These are phyloP conservation scores for Tachysurus vachellii DNA, from an alignment of 2,113 vertebrate genomes.

Conservation along the genomic window DNA sequence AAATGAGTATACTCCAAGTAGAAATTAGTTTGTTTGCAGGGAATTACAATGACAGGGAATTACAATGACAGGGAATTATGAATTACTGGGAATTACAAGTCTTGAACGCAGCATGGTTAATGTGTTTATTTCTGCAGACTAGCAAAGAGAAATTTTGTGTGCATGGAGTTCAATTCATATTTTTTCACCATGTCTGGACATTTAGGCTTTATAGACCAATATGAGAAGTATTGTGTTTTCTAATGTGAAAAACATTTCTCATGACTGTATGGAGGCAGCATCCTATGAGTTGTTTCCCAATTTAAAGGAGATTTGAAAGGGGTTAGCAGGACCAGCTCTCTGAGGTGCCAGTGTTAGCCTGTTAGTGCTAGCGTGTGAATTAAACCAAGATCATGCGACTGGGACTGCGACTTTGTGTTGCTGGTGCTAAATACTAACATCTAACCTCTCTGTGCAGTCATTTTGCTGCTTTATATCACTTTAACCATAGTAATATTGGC, in stretches of 20 bases:
- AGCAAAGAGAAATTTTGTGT: not conserved
- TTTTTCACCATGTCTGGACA: not conserved
- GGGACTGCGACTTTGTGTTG: not conserved
- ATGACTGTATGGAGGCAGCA: not conserved
- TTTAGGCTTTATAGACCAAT: not conserved
- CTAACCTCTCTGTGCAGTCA: not conserved
- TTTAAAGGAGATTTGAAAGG: conserved; percentile 26
- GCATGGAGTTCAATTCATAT: not conserved
- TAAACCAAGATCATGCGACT: not conserved
- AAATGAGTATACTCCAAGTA: not conserved
- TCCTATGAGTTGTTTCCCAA: not conserved
- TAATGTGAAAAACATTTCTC: not conserved
- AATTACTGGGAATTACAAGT: not conserved
- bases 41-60: not conserved
- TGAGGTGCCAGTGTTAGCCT: conserved; percentile 16
- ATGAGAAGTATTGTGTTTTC: not conserved
- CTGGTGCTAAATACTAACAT: conserved; percentile 4
- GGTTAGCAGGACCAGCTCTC: conserved; percentile 37
- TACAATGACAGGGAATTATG: too few relatives aligned
- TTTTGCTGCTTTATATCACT: not conserved
- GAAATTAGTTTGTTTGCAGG: not conserved
- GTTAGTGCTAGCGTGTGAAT: conserved; percentile 27
- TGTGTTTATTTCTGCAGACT: not conserved
- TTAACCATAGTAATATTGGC: not conserved
- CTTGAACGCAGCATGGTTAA: not conserved